Base-by-base conservation (phyloP, 2,797 vertebrate genomes). In the Melanitta fusca region DNA sequence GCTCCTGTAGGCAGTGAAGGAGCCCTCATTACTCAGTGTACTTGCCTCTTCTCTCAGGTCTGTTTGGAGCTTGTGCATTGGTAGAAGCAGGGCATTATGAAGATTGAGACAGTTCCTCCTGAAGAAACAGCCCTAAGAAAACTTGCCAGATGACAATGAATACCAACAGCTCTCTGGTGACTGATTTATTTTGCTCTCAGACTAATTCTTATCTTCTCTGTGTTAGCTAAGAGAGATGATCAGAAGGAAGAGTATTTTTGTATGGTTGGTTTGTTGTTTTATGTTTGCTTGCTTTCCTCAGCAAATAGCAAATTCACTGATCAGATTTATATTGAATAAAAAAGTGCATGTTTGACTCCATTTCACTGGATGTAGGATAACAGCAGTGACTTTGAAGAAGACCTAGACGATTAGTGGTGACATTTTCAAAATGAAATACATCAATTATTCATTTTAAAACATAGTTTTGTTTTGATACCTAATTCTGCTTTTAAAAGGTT, bases 381-480 rank as follows among this genome's bases (percentile, higher is more conserved):
- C 4, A 73, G 30, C 16, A 64, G 24, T 27, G 60, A 34, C 53
- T 88, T 21, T 64, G 47, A 49, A 49, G 22, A 88, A 87, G 77
- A 87, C 56, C 17, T n/a, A 64, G 32, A 36, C 77, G 56, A 94
- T 87, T 82, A 80, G 18, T 34, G 43, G 13, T 61, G 57, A 61
- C 38, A 87, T 77, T 95, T 96, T 72, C 36, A 91, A 89, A 77
- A 82, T 60, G 27, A 92, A 92, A 85, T 60, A 77, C 43, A 68
- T n/a, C 14, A 77, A 25, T 19, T 57, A 92, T 73, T 77, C 30
- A 34, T 88, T 85, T 71, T 68, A 68, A 95, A 83, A 1, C 0
- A 20, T 57, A 74, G 45, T 3, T 89, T 73, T 88, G 16, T 68
- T 91, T 75, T 65, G 25, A 27, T 66, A 49, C 25, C 36, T 80